Evolutionary conservation across 1,140 invertebrate genomes (phyloP).

Genomic region (Copidosoma floridanum): DNA sequence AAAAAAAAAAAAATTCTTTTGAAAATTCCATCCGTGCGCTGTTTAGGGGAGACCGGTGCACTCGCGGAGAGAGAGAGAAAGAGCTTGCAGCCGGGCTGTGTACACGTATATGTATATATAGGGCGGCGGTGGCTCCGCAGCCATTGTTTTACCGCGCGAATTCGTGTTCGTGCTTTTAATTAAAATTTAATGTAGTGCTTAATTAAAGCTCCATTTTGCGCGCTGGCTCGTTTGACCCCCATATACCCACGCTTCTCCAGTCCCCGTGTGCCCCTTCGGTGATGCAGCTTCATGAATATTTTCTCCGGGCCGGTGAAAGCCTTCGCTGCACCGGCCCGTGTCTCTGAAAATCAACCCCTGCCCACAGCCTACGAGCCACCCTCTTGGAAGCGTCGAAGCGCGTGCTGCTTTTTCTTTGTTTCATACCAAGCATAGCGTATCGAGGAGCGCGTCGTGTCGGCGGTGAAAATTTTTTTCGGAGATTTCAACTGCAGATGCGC

Average conservation of each 20-base stretch:
- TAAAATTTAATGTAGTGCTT: conserved; percentile 30
- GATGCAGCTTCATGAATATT: conserved; percentile 28
- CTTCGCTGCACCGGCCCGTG: background rate
- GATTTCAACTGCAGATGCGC: conserved; percentile 42
- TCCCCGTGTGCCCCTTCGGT: background rate
- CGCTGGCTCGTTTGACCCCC: background rate
- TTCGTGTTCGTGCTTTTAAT: conserved; percentile 27
- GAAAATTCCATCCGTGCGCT: conserved; percentile 12
- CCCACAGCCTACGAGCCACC: background rate
- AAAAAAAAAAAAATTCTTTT: conserved; percentile 30
- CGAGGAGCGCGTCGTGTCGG: background rate
- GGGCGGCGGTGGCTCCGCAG: background rate
- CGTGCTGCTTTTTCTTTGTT: background rate
- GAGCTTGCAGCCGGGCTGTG: no score
- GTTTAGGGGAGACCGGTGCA: no score
- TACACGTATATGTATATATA: no score
- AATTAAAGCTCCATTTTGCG: conserved; percentile 29
- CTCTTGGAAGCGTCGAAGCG: background rate
- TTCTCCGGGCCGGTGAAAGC: background rate
- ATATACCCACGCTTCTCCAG: background rate
- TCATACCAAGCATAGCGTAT: no score
- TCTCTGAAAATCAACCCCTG: conserved; percentile 17
- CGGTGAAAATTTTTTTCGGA: conserved; percentile 42
- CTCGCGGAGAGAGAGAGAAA: no score
- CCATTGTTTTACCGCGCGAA: conserved; percentile 23